Conservation (phyloP, 2,797 vertebrate genomes). For the Hoplostethus atlanticus region DNA sequence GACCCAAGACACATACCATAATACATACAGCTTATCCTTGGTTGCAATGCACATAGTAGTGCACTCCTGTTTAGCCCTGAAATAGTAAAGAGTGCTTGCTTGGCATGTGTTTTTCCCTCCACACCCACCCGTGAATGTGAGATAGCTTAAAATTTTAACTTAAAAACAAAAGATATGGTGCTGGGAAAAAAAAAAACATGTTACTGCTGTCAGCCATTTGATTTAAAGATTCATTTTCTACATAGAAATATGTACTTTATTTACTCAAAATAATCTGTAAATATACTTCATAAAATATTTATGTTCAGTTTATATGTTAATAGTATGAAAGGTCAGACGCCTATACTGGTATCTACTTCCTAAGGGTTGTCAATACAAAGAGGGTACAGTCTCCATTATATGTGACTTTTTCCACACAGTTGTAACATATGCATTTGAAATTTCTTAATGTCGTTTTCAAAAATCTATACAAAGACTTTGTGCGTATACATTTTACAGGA, state of each 20-base stretch:
- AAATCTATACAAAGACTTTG: too few relatives aligned
- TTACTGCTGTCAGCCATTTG: slow-evolving; percentile 36
- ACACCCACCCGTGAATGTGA: slow-evolving; percentile 71
- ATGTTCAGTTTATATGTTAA: slow-evolving; percentile 50
- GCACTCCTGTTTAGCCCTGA: slow-evolving; percentile 30
- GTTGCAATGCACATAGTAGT: slow-evolving; percentile 18
- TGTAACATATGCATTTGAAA: slow-evolving; percentile 32
- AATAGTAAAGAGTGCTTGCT: slow-evolving; percentile 26
- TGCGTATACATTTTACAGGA: too few relatives aligned
- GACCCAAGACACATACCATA: background rate
- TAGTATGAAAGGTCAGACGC: slow-evolving; percentile 23
- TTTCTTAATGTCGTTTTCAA: too few relatives aligned
- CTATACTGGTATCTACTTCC: slow-evolving; percentile 1
- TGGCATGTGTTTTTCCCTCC: slow-evolving; percentile 47
- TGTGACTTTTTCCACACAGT: slow-evolving; percentile 14
- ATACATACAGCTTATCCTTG: background rate
- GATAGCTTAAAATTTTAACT: slow-evolving; percentile 42
- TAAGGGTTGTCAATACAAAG: background rate
- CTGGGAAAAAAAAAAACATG: slow-evolving; percentile 48
- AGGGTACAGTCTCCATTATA: background rate
- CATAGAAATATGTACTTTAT: slow-evolving; percentile 17
- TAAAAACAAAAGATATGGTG: slow-evolving; percentile 22
- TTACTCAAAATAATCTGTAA: slow-evolving; percentile 56
- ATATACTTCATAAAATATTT: slow-evolving; percentile 60
- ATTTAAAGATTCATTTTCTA: slow-evolving; percentile 2